phyloP scores from a whole-genome alignment of 1,140 invertebrate species.

The Drosophila rhopaloa region DNA sequence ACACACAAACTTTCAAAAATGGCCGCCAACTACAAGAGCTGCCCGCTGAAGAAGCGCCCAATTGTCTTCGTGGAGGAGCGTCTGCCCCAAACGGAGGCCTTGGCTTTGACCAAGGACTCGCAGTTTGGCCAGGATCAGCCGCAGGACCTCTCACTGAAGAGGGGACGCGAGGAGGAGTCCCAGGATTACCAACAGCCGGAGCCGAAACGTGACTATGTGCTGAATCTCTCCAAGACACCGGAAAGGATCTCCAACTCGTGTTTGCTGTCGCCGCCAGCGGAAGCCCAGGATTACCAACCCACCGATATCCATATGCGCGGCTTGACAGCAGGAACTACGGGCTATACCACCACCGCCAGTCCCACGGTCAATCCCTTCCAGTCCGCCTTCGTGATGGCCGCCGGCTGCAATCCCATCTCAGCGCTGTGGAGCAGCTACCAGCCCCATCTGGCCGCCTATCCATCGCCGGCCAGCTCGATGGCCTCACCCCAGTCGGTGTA shows the following conservation, averaged over 20 bases:
- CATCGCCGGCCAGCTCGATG: slow-evolving; percentile 72
- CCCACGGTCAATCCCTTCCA: slow-evolving; percentile 59
- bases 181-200: slow-evolving; percentile 64
- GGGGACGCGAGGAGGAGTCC: slow-evolving; percentile 39
- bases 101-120: slow-evolving; percentile 66
- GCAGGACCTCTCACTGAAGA: slow-evolving; percentile 87
- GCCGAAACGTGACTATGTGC: slow-evolving; percentile 71
- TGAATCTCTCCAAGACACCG: slow-evolving; percentile 78
- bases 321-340: slow-evolving; percentile 59
- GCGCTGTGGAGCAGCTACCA: slow-evolving; percentile 79
- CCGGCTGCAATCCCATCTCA: slow-evolving; percentile 78
- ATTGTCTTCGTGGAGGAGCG: slow-evolving; percentile 87
- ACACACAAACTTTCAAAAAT: slow-evolving; percentile 40
- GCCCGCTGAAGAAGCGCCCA: slow-evolving; percentile 95
- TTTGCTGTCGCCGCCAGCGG: slow-evolving; percentile 61
- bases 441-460: slow-evolving; percentile 65
- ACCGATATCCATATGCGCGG: slow-evolving; percentile 76
- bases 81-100: slow-evolving; percentile 71
- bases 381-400: slow-evolving; percentile 77
- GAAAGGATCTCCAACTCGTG: slow-evolving; percentile 22
- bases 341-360: slow-evolving; percentile 57
- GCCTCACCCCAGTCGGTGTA: slow-evolving; percentile 72
- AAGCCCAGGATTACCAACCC: slow-evolving; percentile 62
- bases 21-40: slow-evolving; percentile 91
- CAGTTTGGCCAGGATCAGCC: slow-evolving; percentile 85